These are phyloP conservation scores for Amiota mariae DNA, from an alignment of 2,888 invertebrate species.

Conservation along the genomic window DNA sequence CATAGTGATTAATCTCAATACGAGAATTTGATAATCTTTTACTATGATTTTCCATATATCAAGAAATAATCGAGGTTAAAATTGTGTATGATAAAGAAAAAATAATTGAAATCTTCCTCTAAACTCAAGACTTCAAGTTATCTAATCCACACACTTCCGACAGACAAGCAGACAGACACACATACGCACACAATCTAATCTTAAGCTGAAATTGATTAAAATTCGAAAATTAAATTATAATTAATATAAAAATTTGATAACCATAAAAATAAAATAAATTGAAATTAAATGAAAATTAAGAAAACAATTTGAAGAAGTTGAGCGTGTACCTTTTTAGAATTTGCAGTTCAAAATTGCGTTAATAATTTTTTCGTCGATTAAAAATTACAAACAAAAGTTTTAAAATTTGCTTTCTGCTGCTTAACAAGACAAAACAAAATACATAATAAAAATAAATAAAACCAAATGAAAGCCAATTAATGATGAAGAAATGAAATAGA, in stretches of 20 bases:
- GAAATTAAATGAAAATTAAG: conserved; percentile 25
- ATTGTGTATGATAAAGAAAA: no score
- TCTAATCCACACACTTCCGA: no score
- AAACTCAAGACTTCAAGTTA: no score
- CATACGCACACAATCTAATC: conserved; percentile 33
- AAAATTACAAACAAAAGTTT: conserved; percentile 23
- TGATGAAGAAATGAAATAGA: neutral
- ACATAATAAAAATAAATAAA: neutral
- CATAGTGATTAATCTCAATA: no score
- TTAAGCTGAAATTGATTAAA: no score
- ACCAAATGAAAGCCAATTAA: neutral
- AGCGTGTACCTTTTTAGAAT: conserved; percentile 71
- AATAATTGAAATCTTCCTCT: no score
- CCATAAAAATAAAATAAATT: conserved; percentile 17
- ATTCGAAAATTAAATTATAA: no score
- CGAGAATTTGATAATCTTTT: no score
- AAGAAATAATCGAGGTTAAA: no score
- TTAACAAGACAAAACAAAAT: conserved; percentile 13
- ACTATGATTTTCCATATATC: no score
- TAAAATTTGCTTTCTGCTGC: conserved; percentile 24
- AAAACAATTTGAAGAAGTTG: conserved; percentile 48
- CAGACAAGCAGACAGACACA: no score
- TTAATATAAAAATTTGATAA: no score
- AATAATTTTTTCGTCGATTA: conserved; percentile 49
- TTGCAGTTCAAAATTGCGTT: conserved; percentile 73